Evolutionary conservation across 2,113 vertebrate species (phyloP).

Genomic region (Artemisiospiza belli): DNA sequence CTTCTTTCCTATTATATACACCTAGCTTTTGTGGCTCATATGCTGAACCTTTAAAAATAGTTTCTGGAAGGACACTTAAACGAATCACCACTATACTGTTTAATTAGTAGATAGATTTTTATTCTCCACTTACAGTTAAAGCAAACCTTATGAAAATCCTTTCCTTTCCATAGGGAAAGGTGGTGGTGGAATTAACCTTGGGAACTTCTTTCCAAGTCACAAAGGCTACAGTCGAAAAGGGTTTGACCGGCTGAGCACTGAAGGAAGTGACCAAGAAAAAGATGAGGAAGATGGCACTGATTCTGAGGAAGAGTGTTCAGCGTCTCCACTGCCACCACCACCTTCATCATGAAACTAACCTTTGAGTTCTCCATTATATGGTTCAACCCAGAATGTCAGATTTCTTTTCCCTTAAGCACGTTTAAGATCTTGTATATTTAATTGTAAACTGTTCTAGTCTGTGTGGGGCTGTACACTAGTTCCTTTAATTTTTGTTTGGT

Average conservation of each 20-base stretch:
- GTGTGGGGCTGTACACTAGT: slow-evolving; percentile 81
- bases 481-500: slow-evolving; percentile 62
- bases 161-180: slow-evolving; percentile 82
- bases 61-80: not conserved
- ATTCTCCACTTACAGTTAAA: not conserved
- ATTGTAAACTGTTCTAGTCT: slow-evolving; percentile 85
- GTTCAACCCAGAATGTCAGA: slow-evolving; percentile 53
- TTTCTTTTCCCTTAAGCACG: slow-evolving; percentile 73
- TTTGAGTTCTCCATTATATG: not conserved
- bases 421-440: slow-evolving; percentile 83
- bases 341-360: slow-evolving; percentile 64
- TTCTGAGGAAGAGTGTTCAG: slow-evolving; percentile 92
- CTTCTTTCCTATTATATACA: not conserved
- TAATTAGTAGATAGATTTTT: not conserved
- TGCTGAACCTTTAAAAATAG: not conserved
- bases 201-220: slow-evolving; percentile 92
- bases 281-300: slow-evolving; percentile 90
- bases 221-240: slow-evolving; percentile 93
- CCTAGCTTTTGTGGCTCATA: not conserved
- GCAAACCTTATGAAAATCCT: not conserved
- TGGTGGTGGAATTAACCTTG: slow-evolving; percentile 87
- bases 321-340: slow-evolving; percentile 69
- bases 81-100: not conserved
- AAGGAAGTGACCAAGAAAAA: slow-evolving; percentile 95
- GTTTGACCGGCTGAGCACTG: slow-evolving; percentile 94